phyloP scores from a whole-genome alignment of 2,888 invertebrate species.

The Sceliomorpha sp. region DNA sequence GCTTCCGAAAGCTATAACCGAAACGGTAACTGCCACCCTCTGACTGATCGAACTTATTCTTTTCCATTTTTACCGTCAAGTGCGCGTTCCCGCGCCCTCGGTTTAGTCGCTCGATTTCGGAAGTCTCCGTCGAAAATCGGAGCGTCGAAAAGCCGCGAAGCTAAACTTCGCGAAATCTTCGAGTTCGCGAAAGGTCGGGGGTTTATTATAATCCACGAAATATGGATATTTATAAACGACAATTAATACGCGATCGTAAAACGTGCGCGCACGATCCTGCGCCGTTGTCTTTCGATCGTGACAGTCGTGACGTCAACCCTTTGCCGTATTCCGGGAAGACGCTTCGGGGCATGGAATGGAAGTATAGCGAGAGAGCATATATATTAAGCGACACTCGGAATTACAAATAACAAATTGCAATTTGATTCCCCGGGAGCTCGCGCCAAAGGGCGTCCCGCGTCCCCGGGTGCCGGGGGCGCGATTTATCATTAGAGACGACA shows the following conservation, averaged over 20 bases:
- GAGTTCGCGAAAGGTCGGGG: no score
- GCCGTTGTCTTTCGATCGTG: slow-evolving; percentile 38
- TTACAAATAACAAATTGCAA: slow-evolving; percentile 81
- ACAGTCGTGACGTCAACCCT: no score
- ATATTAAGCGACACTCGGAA: slow-evolving; percentile 81
- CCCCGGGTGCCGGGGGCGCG: slow-evolving; percentile 74
- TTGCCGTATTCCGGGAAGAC: slow-evolving; percentile 16
- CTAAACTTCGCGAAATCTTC: no score
- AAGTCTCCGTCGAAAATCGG: slow-evolving; percentile 10
- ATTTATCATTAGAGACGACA: slow-evolving; percentile 80
- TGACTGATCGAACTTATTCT: slow-evolving; percentile 79
- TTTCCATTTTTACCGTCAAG: slow-evolving; percentile 61
- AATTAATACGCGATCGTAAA: slow-evolving; percentile 33
- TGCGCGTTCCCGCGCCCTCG: slow-evolving; percentile 47
- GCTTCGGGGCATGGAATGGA: slow-evolving; percentile 48
- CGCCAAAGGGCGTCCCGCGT: slow-evolving; percentile 40
- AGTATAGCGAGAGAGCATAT: slow-evolving; percentile 65
- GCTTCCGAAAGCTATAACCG: slow-evolving; percentile 81
- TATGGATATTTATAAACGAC: no score
- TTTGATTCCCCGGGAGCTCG: slow-evolving; percentile 76
- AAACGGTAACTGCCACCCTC: slow-evolving; percentile 80
- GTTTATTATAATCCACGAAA: no score
- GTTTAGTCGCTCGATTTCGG: slow-evolving; percentile 44
- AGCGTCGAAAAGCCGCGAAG: no score
- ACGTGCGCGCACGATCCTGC: no score